A percentile compares a stretch with the other conserved stretches of the same genome.
phyloP scores from a whole-genome alignment of 2,888 invertebrate genomes.

The Drosophila heteroneura region DNA sequence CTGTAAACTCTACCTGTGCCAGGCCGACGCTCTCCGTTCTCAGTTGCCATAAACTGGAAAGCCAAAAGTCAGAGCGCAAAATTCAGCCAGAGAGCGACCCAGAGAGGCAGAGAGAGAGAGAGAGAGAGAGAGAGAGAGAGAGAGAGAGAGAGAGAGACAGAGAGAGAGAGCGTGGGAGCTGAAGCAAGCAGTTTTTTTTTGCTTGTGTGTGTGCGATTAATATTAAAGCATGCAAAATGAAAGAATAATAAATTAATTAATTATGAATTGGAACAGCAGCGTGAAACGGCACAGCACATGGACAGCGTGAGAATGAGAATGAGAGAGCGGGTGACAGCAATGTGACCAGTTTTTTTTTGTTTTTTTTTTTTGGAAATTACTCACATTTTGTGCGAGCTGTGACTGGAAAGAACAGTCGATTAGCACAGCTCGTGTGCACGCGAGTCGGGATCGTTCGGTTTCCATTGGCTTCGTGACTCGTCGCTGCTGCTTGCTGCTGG shows the following conservation, averaged over 20 bases:
- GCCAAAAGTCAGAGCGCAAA: slow-evolving; percentile 8
- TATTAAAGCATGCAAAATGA: slow-evolving; percentile 38
- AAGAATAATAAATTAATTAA: slow-evolving; percentile 66
- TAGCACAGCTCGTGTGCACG: slow-evolving; percentile 23
- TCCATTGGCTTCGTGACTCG: slow-evolving; percentile 35
- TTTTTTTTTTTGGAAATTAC: not conserved
- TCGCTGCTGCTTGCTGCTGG: slow-evolving; percentile 29
- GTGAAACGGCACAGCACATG: not conserved
- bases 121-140: slow-evolving; percentile 8
- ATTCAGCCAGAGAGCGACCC: slow-evolving; percentile 6
- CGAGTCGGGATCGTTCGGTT: slow-evolving; percentile 34
- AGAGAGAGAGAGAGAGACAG: too few species aligned
- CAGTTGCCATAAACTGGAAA: slow-evolving; percentile 76
- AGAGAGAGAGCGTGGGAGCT: slow-evolving; percentile 22
- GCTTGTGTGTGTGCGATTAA: slow-evolving; percentile 12
- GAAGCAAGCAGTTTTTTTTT: not conserved
- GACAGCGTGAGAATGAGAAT: not conserved
- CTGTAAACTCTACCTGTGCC: slow-evolving; percentile 49
- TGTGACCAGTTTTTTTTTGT: slow-evolving; percentile 11
- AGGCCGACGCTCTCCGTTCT: slow-evolving; percentile 26
- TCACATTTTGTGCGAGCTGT: slow-evolving; percentile 32
- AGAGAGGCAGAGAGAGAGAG: slow-evolving; percentile 21
- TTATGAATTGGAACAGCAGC: slow-evolving; percentile 52
- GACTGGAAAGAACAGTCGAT: slow-evolving; percentile 46
- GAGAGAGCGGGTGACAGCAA: slow-evolving; percentile 2